Evolutionary conservation across 2,888 invertebrate genomes (phyloP).

Genomic region (Eremobia ochroleuca): DNA sequence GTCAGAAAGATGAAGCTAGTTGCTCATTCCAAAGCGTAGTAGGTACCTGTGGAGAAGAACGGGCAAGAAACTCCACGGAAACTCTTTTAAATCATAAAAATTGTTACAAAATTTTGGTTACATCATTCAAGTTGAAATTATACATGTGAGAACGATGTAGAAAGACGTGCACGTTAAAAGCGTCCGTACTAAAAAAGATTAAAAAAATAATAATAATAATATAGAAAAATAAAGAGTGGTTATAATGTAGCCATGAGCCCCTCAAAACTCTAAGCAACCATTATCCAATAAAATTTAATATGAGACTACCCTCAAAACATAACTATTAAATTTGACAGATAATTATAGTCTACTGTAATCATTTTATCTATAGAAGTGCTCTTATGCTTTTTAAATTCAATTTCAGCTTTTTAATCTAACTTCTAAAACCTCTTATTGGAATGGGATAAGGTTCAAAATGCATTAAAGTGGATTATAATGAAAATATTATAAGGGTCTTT

Average conservation of each 20-base stretch:
- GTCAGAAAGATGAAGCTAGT: too few relatives aligned
- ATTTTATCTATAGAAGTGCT: slow-evolving; percentile 36
- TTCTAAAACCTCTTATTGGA: slow-evolving; percentile 6
- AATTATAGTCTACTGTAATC: background rate
- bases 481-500: slow-evolving; percentile 55
- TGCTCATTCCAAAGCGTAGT: too few relatives aligned
- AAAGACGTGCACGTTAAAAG: too few relatives aligned
- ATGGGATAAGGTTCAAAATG: slow-evolving; percentile 27
- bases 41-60: too few relatives aligned
- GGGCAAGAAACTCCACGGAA: too few relatives aligned
- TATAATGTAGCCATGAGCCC: background rate
- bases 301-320: background rate
- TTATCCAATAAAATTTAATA: slow-evolving; percentile 11
- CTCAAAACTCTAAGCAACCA: background rate
- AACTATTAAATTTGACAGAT: slow-evolving; percentile 5
- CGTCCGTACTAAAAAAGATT: too few relatives aligned
- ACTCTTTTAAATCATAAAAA: too few relatives aligned
- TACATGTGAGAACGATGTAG: too few relatives aligned
- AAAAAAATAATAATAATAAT: too few relatives aligned
- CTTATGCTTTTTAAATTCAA: slow-evolving; percentile 51
- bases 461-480: slow-evolving; percentile 41
- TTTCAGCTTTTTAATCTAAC: slow-evolving; percentile 13
- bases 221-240: too few relatives aligned
- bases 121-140: too few relatives aligned
- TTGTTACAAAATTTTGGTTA: too few relatives aligned